Evolutionary conservation across 2,888 invertebrate genomes (phyloP).

Genomic region (Ptychoptera contaminata): DNA sequence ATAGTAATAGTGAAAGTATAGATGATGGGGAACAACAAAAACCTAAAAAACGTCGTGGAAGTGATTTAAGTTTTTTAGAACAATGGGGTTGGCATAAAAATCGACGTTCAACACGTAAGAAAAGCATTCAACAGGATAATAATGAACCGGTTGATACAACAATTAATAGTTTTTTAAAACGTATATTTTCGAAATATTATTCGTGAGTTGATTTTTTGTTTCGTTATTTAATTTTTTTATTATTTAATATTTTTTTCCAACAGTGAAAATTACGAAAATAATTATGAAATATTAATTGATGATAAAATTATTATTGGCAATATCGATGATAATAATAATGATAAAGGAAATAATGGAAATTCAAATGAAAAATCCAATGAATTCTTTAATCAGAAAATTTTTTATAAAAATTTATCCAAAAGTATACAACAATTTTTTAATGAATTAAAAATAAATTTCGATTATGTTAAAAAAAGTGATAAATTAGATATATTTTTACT

Average conservation of each 20-base stretch:
- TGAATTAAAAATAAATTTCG: slow-evolving; percentile 10
- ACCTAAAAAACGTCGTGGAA: slow-evolving; percentile 46
- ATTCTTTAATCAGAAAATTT: no score
- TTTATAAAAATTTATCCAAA: no score
- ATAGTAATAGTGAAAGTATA: slow-evolving; percentile 14
- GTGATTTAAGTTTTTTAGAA: slow-evolving; percentile 53
- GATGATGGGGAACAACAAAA: slow-evolving; percentile 15
- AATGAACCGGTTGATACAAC: slow-evolving; percentile 18
- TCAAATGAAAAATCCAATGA: no score
- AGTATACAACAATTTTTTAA: slow-evolving; percentile 12
- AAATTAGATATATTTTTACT: slow-evolving; percentile 17
- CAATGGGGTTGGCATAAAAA: slow-evolving; percentile 61
- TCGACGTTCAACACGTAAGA: slow-evolving; percentile 20
- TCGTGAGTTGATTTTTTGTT: slow-evolving; percentile 12
- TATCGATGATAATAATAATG: neutral
- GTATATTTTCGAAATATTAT: slow-evolving; percentile 18
- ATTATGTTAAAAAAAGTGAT: neutral
- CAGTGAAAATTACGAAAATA: no score
- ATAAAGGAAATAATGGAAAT: neutral
- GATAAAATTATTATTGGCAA: no score
- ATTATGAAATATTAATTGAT: no score
- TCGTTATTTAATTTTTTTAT: neutral
- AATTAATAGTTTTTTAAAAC: slow-evolving; percentile 19
- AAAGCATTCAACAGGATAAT: slow-evolving; percentile 16
- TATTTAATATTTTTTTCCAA: neutral